Evolutionary conservation across 2,113 vertebrate species (phyloP), one percentile per base, ranked within the genome.

Genomic region (Emydocephalus ijimae): DNA sequence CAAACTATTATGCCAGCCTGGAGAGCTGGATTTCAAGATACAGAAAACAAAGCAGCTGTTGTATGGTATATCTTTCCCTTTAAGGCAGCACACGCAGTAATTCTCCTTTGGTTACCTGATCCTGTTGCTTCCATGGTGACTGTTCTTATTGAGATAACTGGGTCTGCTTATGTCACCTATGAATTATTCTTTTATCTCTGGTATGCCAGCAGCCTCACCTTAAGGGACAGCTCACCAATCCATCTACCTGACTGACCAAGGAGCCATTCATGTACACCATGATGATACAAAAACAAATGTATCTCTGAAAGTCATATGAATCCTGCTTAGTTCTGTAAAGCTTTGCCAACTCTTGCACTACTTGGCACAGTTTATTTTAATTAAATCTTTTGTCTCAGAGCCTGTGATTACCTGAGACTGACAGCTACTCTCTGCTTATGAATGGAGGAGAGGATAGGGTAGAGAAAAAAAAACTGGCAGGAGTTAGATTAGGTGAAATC

Each of bases 1-100:
- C 9, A 5, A 95, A 93, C 85, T 57, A 52, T 91, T 56, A 57
- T 55, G 88, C n/a, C 88, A 88, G 34, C 57, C 39, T 39, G 87
- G 93, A 92, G 89, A 14, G 57, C 87, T 93, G 50, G 88, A 94
- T 88, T 93, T 94, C 39, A 88, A 93, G 92, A 95, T 90, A 92
- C 14, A 93, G 43, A 0, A 2, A 87, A 48, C 39, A 93, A 94
- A 94, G 12, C 91, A 93, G 92, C 85, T 54, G 89, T 93, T 92
- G 0, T 24, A 43, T 52, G 57, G 0, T 24, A 50, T 55, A 74
- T 94, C 91, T 48, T 26, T 91, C 39, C 92, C 90, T 92, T 74
- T 85, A 89, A 64, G 74, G 9, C n/a, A 94, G 91, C 5, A 14
- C 0, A 5, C 2, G n/a, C 34, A 92, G 29, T 29, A 92, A 93